Evolutionary conservation across 1,140 invertebrate genomes (phyloP), one percentile per base, ranked within the genome.

Genomic region (Pseudomyrmex cubaensis): DNA sequence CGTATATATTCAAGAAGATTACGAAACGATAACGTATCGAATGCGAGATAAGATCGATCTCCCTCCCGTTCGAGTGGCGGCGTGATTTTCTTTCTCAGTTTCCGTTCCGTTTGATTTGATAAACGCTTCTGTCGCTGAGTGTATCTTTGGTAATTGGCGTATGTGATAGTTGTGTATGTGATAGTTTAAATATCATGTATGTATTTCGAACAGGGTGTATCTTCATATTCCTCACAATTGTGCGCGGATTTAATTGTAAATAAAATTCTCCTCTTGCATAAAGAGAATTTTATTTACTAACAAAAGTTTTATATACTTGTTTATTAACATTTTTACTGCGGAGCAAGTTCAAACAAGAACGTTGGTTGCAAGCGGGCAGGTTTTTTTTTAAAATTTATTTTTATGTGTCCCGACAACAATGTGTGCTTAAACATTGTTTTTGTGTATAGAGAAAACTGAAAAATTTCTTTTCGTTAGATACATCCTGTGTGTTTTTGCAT

Each of bases 21-120:
- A 35, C 10, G 15, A 61, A 59, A 63, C n/a, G 76, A 80, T 80
- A 72, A 72, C 54, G n/a, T 72, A 61, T 80, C 66, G 54, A 57
- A 10, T 2, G 76, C 35, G 76, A 78, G 76, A 78, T 78, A 72
- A 72, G 56, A 80, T 70, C 46, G 25, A 25, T 25, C 25, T 2
- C 44, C 1, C 4, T n/a, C 35, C 35, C 9, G 54, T n/a, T 25
- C 57, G 70, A n/a, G n/a, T 46, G 8, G 15, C 2, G n/a, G 15
- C 5, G 46, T 44, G 48, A 54, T 54, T 66, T 76, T 66, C 25
- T 54, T 54, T 3, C 48, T n/a, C 15, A 13, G 3, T 66, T 44
- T 52, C 12, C 46, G 57, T 35, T 48, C 5, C 2, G 3, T 50
- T 52, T 66, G n/a, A 54, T 66, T 66, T 44, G 35, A 25, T n/a